These are phyloP conservation scores for Nyctibius bracteatus DNA, from an alignment of 2,113 vertebrate species.

Conservation along the genomic window DNA sequence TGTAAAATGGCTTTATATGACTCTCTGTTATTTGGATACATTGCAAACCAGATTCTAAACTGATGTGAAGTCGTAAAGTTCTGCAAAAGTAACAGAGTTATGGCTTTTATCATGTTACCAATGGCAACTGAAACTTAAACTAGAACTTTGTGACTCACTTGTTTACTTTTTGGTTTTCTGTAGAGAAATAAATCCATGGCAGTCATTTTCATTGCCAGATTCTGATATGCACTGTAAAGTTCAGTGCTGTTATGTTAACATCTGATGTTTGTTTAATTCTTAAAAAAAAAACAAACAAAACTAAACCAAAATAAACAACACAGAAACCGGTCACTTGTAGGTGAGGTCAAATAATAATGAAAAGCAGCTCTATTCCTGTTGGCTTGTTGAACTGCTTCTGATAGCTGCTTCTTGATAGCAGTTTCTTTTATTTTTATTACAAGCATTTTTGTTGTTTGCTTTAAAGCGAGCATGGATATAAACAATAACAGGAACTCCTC, in stretches of 20 bases:
- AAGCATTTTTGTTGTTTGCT: not conserved
- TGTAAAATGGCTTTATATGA: not conserved
- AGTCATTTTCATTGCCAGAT: not conserved
- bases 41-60: not conserved
- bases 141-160: not conserved
- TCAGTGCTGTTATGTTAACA: not conserved
- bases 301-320: not conserved
- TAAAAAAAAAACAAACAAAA: not conserved
- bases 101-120: not conserved
- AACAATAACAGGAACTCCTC: not conserved
- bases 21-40: not conserved
- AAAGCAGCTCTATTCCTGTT: not conserved
- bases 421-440: not conserved
- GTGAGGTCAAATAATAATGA: not conserved
- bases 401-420: not conserved
- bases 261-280: not conserved
- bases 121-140: not conserved
- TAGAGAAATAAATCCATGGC: not conserved
- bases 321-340: not conserved
- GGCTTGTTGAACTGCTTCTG: not conserved
- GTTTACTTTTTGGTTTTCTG: conserved; percentile 2
- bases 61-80: not conserved
- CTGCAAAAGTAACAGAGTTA: not conserved
- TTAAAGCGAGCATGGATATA: not conserved
- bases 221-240: not conserved